Evolutionary conservation across 2,797 vertebrate species (phyloP), one percentile per base, ranked within the genome.

Genomic region (Cyclopterus lumpus): DNA sequence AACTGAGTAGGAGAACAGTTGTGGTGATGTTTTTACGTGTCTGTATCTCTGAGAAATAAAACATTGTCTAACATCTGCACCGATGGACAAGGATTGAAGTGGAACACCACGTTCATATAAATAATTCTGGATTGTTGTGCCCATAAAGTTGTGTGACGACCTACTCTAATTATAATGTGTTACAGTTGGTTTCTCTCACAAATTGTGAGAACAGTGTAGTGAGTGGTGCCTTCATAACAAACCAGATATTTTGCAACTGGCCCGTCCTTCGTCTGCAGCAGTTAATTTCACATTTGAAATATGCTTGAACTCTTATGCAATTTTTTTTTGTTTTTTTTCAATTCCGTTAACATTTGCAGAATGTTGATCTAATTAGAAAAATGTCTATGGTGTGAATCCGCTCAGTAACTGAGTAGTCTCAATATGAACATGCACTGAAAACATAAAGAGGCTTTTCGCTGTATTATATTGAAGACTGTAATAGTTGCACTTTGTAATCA

Each of bases 151-250:
- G 67, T 60, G 30, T 34, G 65, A 77, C 48, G 28, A 14, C 44
- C 49, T 26, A 22, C 53, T 66, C 38, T 72, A 61, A 75, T 55
- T 77, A n/a, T 49, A 49, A 82, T 57, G 64, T 69, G 72, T 73
- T 69, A 46, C 30, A 46, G 48, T 75, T 73, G 42, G 66, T 79
- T 74, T 72, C 32, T 76, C n/a, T 84, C 66, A 82, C 36, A 51
- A 46, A 55, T 67, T 58, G 66, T 77, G 62, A 77, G 59, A 74
- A 57, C 11, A 61, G 51, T 67, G 42, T 79, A 67, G 30, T 74
- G 68, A 86, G 78, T 67, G 82, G 90, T 93, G 92, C 90, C 92
- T 93, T 93, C 51, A 72, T 70, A 80, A 79, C 49, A 79, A 84
- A 85, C 30, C 32, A 71, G 67, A 82, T 22, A 77, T 83, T 75